A percentile compares a stretch with the other conserved stretches of the same genome.
Evolutionary conservation across 2,797 vertebrate species (phyloP).

Genomic region (Staurois parvus): DNA sequence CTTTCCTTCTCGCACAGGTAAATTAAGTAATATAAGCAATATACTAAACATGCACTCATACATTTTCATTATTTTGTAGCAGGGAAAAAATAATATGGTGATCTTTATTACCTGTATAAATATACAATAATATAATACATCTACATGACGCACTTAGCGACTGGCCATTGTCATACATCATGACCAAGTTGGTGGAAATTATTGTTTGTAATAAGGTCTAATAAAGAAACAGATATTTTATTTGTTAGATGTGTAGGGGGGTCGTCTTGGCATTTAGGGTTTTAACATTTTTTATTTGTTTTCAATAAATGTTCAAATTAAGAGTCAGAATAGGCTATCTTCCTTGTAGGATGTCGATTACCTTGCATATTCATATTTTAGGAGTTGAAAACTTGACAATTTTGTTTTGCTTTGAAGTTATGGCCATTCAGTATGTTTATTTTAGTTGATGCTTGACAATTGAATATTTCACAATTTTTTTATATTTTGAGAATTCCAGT

Average conservation of each 20-base stretch:
- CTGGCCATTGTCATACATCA: neutral
- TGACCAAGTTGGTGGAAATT: neutral
- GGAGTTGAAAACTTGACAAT: no score
- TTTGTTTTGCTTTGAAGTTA: neutral
- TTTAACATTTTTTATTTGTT: no score
- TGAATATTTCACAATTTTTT: no score
- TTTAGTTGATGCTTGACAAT: no score
- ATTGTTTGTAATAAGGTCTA: slow-evolving; percentile 6
- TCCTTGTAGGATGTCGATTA: neutral
- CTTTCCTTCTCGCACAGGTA: slow-evolving; percentile 26
- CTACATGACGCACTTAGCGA: slow-evolving; percentile 4
- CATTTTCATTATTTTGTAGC: slow-evolving; percentile 50
- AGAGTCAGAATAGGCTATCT: neutral
- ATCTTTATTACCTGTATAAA: slow-evolving; percentile 53
- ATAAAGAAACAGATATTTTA: slow-evolving; percentile 20
- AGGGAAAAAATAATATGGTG: slow-evolving; percentile 36
- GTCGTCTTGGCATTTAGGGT: no score
- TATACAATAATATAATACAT: slow-evolving; percentile 35
- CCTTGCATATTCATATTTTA: neutral
- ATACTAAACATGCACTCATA: slow-evolving; percentile 35
- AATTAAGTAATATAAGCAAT: slow-evolving; percentile 49
- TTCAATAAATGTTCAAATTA: neutral
- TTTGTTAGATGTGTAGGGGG: neutral
- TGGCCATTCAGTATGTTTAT: no score
- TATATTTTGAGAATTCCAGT: no score